A percentile compares a stretch with the other conserved stretches of the same genome.
Evolutionary conservation across 2,888 invertebrate genomes (phyloP).

Genomic region (Acleris literana): DNA sequence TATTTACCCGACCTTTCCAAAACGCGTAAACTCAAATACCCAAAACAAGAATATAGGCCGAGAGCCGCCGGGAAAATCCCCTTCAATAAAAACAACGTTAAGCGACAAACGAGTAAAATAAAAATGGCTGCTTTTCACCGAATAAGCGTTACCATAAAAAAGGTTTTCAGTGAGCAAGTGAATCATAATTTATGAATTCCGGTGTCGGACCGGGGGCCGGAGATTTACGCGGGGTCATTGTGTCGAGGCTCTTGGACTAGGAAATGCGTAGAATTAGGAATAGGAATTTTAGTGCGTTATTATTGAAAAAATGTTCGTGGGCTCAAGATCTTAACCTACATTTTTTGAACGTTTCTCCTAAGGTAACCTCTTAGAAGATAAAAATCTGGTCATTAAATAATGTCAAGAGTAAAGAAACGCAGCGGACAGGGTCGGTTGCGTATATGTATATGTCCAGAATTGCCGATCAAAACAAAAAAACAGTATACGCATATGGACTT

Average conservation of each 20-base stretch:
- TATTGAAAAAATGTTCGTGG: background rate
- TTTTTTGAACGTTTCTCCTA: too few relatives aligned
- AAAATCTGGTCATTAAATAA: too few relatives aligned
- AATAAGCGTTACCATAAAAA: conserved; percentile 82
- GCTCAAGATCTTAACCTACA: too few relatives aligned
- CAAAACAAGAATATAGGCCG: conserved; percentile 39
- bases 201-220: conserved; percentile 67
- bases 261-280: conserved; percentile 49
- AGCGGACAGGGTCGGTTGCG: too few relatives aligned
- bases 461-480: too few relatives aligned
- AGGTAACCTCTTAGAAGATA: too few relatives aligned
- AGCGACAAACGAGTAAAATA: conserved; percentile 75
- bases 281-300: conserved; percentile 38
- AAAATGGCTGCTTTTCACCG: conserved; percentile 76
- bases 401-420: too few relatives aligned
- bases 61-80: conserved; percentile 40
- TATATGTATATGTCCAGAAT: too few relatives aligned
- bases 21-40: conserved; percentile 38
- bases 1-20: conserved; percentile 29
- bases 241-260: conserved; percentile 68
- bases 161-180: conserved; percentile 83
- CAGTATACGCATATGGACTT: too few relatives aligned
- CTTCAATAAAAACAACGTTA: conserved; percentile 56
- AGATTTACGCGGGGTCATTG: conserved; percentile 82
- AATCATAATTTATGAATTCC: conserved; percentile 84